phyloP scores from a whole-genome alignment of 2,888 invertebrate genomes.

The Mythimna ferrago region DNA sequence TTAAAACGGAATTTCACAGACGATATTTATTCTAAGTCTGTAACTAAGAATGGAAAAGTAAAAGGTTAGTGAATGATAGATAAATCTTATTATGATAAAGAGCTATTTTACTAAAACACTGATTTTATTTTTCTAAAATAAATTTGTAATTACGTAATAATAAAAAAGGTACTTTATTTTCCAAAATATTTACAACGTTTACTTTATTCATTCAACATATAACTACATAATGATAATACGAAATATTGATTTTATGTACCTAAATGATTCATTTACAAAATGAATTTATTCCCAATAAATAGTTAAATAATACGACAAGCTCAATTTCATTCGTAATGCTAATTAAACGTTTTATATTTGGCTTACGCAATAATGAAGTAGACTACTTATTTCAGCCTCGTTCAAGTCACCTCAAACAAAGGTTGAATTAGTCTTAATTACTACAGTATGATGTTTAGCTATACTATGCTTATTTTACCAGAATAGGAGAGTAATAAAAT shows the following conservation, averaged over 20 bases:
- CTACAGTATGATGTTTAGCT: conserved; percentile 20
- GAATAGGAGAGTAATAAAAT: conserved; percentile 1
- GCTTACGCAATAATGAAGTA: conserved; percentile 37
- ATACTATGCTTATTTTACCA: not conserved
- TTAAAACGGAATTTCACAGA: conserved; percentile 22
- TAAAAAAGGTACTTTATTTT: conserved; percentile 27
- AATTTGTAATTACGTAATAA: conserved; percentile 42
- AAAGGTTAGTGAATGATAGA: conserved; percentile 1
- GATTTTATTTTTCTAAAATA: conserved; percentile 25
- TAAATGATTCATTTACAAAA: conserved; percentile 48
- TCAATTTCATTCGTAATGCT: conserved; percentile 51
- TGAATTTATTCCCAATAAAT: conserved; percentile 42
- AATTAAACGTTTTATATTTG: conserved; percentile 53
- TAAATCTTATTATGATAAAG: conserved; percentile 37
- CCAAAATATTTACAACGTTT: conserved; percentile 48
- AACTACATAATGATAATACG: conserved; percentile 24
- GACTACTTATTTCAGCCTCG: conserved; percentile 18
- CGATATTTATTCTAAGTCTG: not conserved
- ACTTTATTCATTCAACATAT: conserved; percentile 23
- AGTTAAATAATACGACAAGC: conserved; percentile 37
- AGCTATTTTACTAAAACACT: conserved; percentile 32
- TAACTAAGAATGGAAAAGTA: conserved; percentile 8
- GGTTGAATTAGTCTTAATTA: conserved; percentile 20
- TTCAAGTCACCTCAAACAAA: conserved; percentile 26
- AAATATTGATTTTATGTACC: conserved; percentile 11